These are phyloP conservation scores for Triplophysa bombifrons DNA, from an alignment of 2,797 vertebrate genomes.

Conservation along the genomic window DNA sequence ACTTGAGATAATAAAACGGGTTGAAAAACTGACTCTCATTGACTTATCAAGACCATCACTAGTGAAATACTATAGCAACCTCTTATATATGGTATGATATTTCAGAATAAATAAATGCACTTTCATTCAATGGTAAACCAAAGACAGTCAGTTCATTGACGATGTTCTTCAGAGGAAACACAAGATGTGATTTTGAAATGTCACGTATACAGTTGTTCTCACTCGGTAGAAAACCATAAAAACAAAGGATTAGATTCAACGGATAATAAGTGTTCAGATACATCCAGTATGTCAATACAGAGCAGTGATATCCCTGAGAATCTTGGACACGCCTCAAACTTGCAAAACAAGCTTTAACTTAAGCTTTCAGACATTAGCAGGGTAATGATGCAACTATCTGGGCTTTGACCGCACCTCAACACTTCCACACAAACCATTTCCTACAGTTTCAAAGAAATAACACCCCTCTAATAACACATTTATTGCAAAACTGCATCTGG, in stretches of 20 bases:
- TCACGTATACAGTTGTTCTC: neutral
- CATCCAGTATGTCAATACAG: slow-evolving; percentile 14
- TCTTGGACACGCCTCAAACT: slow-evolving; percentile 41
- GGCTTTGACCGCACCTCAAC: slow-evolving; percentile 44
- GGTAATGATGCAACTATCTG: slow-evolving; percentile 49
- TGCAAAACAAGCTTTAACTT: slow-evolving; percentile 46
- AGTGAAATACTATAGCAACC: neutral
- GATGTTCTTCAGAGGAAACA: slow-evolving; percentile 1
- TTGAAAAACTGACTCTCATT: neutral
- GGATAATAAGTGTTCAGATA: slow-evolving; percentile 14
- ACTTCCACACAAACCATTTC: slow-evolving; percentile 47
- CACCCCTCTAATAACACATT: slow-evolving; percentile 7
- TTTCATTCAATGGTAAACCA: neutral
- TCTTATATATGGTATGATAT: neutral
- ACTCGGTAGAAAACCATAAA: neutral
- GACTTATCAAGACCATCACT: neutral
- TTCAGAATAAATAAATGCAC: neutral
- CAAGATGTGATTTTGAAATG: neutral
- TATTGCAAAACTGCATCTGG: neutral
- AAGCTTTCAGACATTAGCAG: slow-evolving; percentile 46
- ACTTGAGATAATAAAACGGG: neutral
- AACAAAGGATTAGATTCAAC: slow-evolving; percentile 2
- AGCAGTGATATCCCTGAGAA: slow-evolving; percentile 27
- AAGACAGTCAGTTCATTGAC: neutral
- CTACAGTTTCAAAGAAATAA: slow-evolving; percentile 41